Percentiles rank a stretch among this genome's conserved stretches.
Evolutionary conservation across 2,113 vertebrate genomes (phyloP).

Genomic region (Sapajus apella): DNA sequence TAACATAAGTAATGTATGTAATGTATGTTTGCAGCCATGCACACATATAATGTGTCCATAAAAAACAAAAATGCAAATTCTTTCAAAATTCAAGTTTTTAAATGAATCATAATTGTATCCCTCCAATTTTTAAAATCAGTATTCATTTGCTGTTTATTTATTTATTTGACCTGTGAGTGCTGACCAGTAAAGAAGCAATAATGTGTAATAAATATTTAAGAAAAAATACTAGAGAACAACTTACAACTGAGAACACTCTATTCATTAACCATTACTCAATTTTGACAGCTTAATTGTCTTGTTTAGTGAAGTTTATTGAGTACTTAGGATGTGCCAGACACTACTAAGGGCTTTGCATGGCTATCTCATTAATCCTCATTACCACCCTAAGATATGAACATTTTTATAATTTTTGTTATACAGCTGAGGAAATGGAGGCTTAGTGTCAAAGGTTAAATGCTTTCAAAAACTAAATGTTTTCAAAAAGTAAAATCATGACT

Average conservation of each 20-base stretch:
- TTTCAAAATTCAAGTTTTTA: neutral
- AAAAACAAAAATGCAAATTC: neutral
- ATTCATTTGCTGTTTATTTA: neutral
- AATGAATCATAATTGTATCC: neutral
- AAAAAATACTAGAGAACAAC: neutral
- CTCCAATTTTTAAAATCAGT: neutral
- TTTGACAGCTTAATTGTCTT: neutral
- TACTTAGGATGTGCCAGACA: neutral
- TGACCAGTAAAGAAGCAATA: neutral
- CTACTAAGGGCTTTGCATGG: neutral
- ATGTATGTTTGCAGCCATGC: neutral
- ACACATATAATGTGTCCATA: neutral
- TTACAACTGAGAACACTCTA: neutral
- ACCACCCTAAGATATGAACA: neutral
- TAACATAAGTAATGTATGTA: neutral
- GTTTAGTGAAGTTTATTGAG: neutral
- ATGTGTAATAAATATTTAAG: neutral
- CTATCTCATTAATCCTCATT: neutral
- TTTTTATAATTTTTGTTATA: neutral
- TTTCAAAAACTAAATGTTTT: neutral
- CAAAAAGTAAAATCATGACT: neutral
- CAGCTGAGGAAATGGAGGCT: neutral
- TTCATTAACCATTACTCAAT: neutral
- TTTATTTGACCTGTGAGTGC: neutral
- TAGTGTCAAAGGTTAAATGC: neutral